These are phyloP conservation scores for Linnaemya tessellans DNA, from an alignment of 2,888 invertebrate species.

Conservation along the genomic window DNA sequence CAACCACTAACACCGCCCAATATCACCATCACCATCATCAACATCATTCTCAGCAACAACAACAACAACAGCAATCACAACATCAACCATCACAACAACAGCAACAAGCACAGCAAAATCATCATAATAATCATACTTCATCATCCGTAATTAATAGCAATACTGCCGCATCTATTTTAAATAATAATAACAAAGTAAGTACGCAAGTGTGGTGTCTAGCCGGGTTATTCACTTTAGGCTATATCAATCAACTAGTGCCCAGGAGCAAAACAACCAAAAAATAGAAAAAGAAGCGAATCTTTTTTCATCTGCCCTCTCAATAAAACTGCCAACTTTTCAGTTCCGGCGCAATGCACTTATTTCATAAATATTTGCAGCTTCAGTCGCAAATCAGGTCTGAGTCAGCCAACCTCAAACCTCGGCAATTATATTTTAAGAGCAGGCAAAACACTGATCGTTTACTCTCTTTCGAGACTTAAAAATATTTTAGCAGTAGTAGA, in stretches of 20 bases:
- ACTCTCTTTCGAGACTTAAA: too few species aligned
- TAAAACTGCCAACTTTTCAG: too few species aligned
- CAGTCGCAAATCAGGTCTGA: too few species aligned
- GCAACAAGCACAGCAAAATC: constrained; percentile 28
- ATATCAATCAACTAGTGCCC: not conserved
- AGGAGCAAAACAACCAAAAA: not conserved
- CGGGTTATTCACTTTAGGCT: constrained; percentile 30
- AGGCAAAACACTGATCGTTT: too few species aligned
- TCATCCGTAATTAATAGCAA: constrained; percentile 54
- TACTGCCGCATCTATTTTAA: constrained; percentile 61
- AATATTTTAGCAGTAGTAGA: too few species aligned
- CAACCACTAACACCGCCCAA: constrained; percentile 58
- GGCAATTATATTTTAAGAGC: too few species aligned
- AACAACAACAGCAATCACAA: constrained; percentile 58
- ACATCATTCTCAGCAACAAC: constrained; percentile 57
- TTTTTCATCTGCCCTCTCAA: too few species aligned
- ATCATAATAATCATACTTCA: constrained; percentile 62
- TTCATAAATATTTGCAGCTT: too few species aligned
- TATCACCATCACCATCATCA: constrained; percentile 65
- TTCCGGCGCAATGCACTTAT: too few species aligned
- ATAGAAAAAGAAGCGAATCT: too few species aligned
- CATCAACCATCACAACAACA: constrained; percentile 47
- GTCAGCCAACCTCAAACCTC: too few species aligned
- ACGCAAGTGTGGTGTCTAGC: constrained; percentile 5
- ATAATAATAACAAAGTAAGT: constrained; percentile 67